Percentiles rank a stretch among this genome's conserved stretches.
phyloP scores from a whole-genome alignment of 2,797 vertebrate species.

The Galago senegalensis region DNA sequence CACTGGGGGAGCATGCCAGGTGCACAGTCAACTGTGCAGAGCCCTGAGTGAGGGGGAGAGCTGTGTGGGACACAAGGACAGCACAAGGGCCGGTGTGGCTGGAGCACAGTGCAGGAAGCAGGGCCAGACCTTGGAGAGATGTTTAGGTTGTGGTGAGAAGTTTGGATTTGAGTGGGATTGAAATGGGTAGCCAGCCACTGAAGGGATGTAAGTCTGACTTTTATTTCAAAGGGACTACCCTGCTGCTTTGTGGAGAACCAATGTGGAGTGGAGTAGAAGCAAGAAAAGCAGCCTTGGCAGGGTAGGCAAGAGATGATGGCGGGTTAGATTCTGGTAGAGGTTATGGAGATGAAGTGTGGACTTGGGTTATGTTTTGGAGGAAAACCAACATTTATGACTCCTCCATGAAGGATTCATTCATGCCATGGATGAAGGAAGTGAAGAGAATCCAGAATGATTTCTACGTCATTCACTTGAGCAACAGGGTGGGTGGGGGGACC shows the following conservation, averaged over 20 bases:
- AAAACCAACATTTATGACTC: not conserved
- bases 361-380: not conserved
- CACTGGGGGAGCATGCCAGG: accelerated
- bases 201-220: not conserved
- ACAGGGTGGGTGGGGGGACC: not conserved
- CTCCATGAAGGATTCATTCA: not conserved
- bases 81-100: not conserved
- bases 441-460: slow-evolving; percentile 15
- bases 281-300: not conserved
- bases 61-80: not conserved
- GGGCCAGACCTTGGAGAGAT: not conserved
- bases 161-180: not conserved
- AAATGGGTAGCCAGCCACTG: not conserved
- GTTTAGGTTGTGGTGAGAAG: not conserved
- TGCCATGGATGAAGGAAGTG: not conserved
- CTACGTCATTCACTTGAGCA: not conserved
- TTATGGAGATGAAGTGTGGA: not conserved
- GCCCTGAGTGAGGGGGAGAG: not conserved
- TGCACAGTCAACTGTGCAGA: not conserved
- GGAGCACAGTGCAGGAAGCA: not conserved
- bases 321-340: not conserved
- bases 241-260: slow-evolving; percentile 17
- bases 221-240: not conserved
- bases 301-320: not conserved
- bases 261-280: not conserved